Base-by-base conservation (phyloP, 2,888 invertebrate genomes). In the Leucophora obtusa region DNA sequence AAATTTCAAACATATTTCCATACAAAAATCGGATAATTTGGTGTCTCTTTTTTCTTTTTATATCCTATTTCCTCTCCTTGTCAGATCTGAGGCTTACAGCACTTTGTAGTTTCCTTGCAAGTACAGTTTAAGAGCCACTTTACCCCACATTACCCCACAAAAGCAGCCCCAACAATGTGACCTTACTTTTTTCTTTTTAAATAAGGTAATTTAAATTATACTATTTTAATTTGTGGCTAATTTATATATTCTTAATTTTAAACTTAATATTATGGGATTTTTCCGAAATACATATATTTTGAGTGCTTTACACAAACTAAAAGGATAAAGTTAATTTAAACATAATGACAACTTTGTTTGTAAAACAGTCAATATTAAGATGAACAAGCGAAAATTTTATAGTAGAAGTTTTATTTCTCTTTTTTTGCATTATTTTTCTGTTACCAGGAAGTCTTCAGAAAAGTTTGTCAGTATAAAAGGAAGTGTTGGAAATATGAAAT, bases 281-380 rank as follows among this genome's bases (percentile, higher is more conserved):
- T n/a, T n/a, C n/a, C n/a, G n/a, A n/a, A n/a, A n/a, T n/a, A n/a
- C n/a, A 7, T 28, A 28, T 38, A 11, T 11, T 11, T 38, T 38
- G 10, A 11, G 11, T 11, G 38, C 10, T 11, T 11, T 11, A 38
- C 4, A 38, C 2, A 50, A 58, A 73, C 56, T 65, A 35, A 58
- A 60, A 65, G 56, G 56, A 73, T 73, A 51, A 73, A 73, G 43
- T 66, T 73, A 66, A 66, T 66, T 66, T 43, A 73, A 73, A 59
- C 14, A 70, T 62, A 58, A 58, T 63, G 24, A 58, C 50, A 59
- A 51, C 21, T 50, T 17, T 69, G 54, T 75, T 51, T 10, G 0
- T 0, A 11, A 18, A 33, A 11, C 35, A 56, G 56, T 56, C 8
- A 56, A 56, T 56, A 68, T 38, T 47, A n/a, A 24, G 47, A 14